Evolutionary conservation across 2,797 vertebrate species (phyloP), one percentile per base, ranked within the genome.

Genomic region (Capromys pilorides): DNA sequence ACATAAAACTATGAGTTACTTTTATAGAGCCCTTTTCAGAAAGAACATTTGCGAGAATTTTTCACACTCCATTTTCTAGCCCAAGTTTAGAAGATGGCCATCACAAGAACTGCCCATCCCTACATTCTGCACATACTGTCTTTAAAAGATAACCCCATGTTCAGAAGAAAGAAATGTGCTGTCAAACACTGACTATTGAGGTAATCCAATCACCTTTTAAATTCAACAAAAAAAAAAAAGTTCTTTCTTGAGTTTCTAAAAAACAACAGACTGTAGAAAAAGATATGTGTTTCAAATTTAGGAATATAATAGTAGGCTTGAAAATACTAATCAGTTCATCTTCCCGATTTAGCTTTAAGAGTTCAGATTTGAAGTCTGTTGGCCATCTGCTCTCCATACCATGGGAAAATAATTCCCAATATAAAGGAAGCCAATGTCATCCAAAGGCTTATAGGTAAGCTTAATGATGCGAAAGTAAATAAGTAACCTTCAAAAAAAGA

Each of bases 401-500:
- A 88, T 22, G 83, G 16, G 21, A 12, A 91, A 64, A 83, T 36
- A 69, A 64, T 33, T 86, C 73, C 39, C 93, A 81, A 73, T 57
- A 87, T 69, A 90, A 89, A 71, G 61, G 31, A 73, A 86, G 36
- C 22, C n/a, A 33, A 82, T 67, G 45, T 36, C 24, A 94, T n/a
- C 24, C 54, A 82, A 93, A 73, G 49, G 45, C 69, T 86, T 79
- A 75, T 54, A 41, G 8, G 6, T 84, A 83, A 66, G 13, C 31
- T 66, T 77, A 83, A 73, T 14, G 57, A 57, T 88, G 67, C 93
- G 51, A 90, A 81, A 90, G 57, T 49, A 64, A 6, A 81, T 6
- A 93, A 90, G 71, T 82, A 82, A 88, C 67, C 86, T 94, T 79
- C 21, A 90, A 51, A 24, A 51, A 91, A 89, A 75, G 31, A 64